Percentiles rank a stretch among this genome's conserved stretches.
These are phyloP conservation scores for Amphiprion clarkii DNA, from an alignment of 2,797 vertebrate genomes.

Conservation along the genomic window DNA sequence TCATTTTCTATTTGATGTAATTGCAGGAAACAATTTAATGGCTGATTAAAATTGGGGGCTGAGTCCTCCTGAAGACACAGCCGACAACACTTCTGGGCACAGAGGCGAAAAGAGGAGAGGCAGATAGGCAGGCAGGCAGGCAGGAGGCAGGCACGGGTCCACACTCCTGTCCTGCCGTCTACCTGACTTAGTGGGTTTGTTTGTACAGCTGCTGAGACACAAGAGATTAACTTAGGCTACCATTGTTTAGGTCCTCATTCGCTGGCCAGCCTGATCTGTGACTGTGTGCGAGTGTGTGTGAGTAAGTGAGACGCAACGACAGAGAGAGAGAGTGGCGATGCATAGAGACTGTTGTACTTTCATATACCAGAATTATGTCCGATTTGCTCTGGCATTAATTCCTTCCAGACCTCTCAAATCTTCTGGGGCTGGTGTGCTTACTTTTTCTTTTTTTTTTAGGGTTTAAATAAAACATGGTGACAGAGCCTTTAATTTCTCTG, in stretches of 20 bases:
- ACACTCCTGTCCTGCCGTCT: constrained; percentile 36
- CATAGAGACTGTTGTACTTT: constrained; percentile 1
- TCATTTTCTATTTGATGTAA: constrained; percentile 95
- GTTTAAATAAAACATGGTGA: constrained; percentile 20
- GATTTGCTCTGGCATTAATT: constrained; percentile 14
- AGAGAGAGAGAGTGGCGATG: neutral
- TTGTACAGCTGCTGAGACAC: constrained; percentile 92
- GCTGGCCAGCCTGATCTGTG: constrained; percentile 49
- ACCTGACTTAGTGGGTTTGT: constrained; percentile 83
- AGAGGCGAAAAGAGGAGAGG: constrained; percentile 31
- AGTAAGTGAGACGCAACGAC: neutral
- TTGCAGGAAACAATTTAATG: constrained; percentile 98
- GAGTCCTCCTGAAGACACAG: constrained; percentile 89
- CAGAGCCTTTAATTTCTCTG: constrained; percentile 23
- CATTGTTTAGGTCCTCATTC: constrained; percentile 87
- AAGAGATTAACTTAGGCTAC: constrained; percentile 88
- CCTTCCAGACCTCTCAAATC: constrained; percentile 1
- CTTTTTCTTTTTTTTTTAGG: neutral
- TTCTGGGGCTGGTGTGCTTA: constrained; percentile 6
- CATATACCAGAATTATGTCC: constrained; percentile 13
- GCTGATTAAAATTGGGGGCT: constrained; percentile 94
- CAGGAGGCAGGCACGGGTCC: constrained; percentile 26
- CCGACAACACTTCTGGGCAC: constrained; percentile 78
- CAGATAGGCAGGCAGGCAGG: constrained; percentile 7
- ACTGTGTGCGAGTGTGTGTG: constrained; percentile 19